Conservation (phyloP, 2,797 vertebrate species). For the Enoplosus armatus region DNA sequence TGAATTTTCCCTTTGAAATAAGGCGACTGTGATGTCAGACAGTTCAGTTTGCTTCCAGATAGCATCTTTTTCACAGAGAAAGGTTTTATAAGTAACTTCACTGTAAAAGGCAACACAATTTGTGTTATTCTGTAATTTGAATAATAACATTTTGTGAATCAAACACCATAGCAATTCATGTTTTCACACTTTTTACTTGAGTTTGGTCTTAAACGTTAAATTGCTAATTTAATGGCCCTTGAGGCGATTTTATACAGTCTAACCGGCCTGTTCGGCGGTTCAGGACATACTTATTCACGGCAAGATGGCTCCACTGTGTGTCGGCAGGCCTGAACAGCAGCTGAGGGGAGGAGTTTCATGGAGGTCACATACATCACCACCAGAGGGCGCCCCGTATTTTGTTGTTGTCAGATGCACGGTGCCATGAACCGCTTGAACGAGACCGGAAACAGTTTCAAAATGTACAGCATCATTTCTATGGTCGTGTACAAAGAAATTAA, state of each 20-base stretch:
- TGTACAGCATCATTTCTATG: slow-evolving; percentile 37
- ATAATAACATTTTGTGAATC: not conserved
- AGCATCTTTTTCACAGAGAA: not conserved
- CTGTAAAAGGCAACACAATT: not conserved
- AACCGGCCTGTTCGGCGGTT: not conserved
- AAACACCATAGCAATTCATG: not conserved
- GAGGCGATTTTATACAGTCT: not conserved
- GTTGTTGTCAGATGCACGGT: not conserved
- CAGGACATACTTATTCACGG: not conserved
- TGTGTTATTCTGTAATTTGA: not conserved
- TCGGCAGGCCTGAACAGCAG: slow-evolving; percentile 24
- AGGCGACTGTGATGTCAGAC: not conserved
- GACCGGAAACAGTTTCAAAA: slow-evolving; percentile 64
- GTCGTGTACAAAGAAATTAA: not conserved
- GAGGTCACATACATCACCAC: not conserved
- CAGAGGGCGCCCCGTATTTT: slow-evolving; percentile 13
- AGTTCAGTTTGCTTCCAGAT: not conserved
- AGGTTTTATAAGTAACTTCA: not conserved
- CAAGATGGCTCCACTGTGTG: slow-evolving; percentile 55
- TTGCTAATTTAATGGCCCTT: not conserved
- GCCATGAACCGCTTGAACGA: not conserved
- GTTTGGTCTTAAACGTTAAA: not conserved
- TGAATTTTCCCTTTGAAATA: not conserved
- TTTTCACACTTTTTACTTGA: not conserved
- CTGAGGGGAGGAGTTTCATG: not conserved